Base-by-base conservation (phyloP, 1,140 invertebrate species). In the Oscheius sp. region DNA sequence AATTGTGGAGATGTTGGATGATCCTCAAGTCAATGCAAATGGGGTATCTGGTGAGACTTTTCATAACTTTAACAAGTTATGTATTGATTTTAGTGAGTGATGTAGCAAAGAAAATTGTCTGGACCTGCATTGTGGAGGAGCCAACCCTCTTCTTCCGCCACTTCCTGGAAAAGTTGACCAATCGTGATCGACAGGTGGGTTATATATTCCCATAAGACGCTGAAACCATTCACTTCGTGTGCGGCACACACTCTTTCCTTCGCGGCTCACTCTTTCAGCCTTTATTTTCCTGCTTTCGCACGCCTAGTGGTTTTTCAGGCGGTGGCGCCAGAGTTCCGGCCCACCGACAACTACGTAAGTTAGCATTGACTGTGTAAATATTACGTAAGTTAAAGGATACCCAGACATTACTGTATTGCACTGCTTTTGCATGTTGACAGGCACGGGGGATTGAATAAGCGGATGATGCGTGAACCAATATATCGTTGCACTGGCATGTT, bases 41-140 rank as follows among this genome's bases (percentile, higher is more conserved):
- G 95, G 95, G 1, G 91, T 85, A 36, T 86, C 88, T 74, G 87
- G 87, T 88, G 70, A 68, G 66, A 94, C 0, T 93, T 93, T 84
- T 91, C 93, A 89, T 49, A 32, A 70, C 58, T 42, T 15, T 67
- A 52, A 18, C 35, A 20, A 20, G 26, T 66, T 7, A 34, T 31
- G 61, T 68, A 64, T 65, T 28, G 74, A 29, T 80, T 79, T 42
- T 82, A 92, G 92, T 89, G 36, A 84, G 85, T 74, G 87, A 88
- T 72, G 86, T 88, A 29, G 86, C 87, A 35, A 84, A 86, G 75
- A 86, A 87, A 78, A 91, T 95, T 0, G 95, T 97, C 66, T 98
- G 95, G 95, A 91, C 90, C 75, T 98, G 95, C 85, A 86, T 99
- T 36, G 94, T 98, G 0, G 97, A 99, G 88, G 97, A 99, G 81